These are phyloP conservation scores for Datnioides undecimradiatus DNA, from an alignment of 2,113 vertebrate genomes.

Conservation along the genomic window DNA sequence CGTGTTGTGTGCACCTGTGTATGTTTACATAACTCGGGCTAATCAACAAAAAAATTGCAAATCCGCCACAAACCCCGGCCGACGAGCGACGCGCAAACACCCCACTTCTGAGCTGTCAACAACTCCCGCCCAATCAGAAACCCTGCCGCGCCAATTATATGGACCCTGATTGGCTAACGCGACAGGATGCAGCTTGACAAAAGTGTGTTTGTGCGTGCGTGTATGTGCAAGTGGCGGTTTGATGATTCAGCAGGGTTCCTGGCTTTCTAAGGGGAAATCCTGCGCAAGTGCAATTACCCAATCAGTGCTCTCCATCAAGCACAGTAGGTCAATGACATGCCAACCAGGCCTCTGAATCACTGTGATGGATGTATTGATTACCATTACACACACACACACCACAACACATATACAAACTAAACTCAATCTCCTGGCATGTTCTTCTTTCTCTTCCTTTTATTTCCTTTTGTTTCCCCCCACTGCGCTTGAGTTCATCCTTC, in stretches of 20 bases:
- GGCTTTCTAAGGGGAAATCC: conserved; percentile 36
- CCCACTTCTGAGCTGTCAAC: conserved; percentile 24
- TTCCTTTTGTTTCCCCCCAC: not conserved
- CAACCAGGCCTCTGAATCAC: conserved; percentile 34
- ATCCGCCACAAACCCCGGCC: conserved; percentile 35
- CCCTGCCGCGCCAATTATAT: conserved; percentile 49
- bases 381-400: not conserved
- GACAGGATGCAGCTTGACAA: conserved; percentile 22
- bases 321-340: conserved; percentile 59
- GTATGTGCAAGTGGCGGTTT: conserved; percentile 7
- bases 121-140: conserved; percentile 43
- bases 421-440: not conserved
- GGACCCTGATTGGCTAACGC: conserved; percentile 62
- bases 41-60: conserved; percentile 40
- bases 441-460: not conserved
- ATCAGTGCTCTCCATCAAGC: conserved; percentile 57
- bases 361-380: conserved; percentile 58
- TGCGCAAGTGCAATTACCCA: conserved; percentile 54
- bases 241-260: conserved; percentile 60
- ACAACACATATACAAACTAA: not conserved
- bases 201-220: not conserved
- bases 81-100: conserved; percentile 10
- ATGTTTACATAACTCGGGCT: conserved; percentile 37
- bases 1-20: conserved; percentile 22
- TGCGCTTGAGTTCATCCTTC: not conserved